Percentiles rank a stretch among this genome's conserved stretches.
Evolutionary conservation across 1,140 invertebrate genomes (phyloP).

Genomic region (Chironomus tepperi): DNA sequence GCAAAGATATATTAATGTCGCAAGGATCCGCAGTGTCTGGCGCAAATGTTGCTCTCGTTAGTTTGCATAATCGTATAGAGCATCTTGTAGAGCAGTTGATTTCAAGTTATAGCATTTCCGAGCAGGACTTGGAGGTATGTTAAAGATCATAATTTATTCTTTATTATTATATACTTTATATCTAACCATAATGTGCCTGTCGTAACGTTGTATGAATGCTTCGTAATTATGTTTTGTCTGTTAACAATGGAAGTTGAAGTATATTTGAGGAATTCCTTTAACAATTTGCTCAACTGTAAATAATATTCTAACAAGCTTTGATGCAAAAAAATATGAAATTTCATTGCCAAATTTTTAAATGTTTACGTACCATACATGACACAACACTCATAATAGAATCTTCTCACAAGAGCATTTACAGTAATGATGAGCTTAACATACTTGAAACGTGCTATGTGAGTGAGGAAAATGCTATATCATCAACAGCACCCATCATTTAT

Average conservation of each 20-base stretch:
- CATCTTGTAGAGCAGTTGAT: constrained; percentile 61
- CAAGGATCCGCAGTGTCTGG: constrained; percentile 62
- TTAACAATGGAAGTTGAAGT: not conserved
- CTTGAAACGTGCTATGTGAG: no score
- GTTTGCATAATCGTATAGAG: constrained; percentile 57
- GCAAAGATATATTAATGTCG: constrained; percentile 53
- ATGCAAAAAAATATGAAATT: not conserved
- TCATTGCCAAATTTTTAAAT: not conserved
- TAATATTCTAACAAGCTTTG: not conserved
- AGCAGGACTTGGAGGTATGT: constrained; percentile 62
- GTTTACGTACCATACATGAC: no score
- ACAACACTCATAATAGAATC: no score
- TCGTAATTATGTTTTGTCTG: not conserved
- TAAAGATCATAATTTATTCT: not conserved
- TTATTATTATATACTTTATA: no score
- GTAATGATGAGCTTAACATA: no score
- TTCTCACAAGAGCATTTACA: no score
- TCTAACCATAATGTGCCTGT: not conserved
- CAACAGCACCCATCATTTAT: no score
- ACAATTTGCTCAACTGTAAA: not conserved
- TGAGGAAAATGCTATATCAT: no score
- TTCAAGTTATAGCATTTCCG: constrained; percentile 61
- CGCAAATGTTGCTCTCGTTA: constrained; percentile 59
- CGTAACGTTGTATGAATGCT: not conserved
- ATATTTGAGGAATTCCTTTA: not conserved